Evolutionary conservation across 2,113 vertebrate genomes (phyloP).

Genomic region (Trochalopteron elliotii): DNA sequence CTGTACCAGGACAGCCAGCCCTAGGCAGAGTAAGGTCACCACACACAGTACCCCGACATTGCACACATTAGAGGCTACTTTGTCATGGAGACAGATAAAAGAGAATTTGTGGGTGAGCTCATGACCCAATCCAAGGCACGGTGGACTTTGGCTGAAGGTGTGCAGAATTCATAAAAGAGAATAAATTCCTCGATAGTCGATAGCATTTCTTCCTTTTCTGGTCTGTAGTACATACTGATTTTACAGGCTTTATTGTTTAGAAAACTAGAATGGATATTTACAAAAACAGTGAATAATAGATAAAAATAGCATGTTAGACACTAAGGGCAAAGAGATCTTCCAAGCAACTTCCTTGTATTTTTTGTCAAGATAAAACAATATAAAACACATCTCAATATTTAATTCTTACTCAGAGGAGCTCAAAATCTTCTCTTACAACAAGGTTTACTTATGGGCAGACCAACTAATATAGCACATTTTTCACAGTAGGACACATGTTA

Average conservation of each 20-base stretch:
- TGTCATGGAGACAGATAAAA: neutral
- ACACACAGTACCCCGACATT: too few relatives aligned
- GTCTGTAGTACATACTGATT: neutral
- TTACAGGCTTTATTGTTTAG: neutral
- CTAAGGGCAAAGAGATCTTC: neutral
- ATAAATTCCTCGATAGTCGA: neutral
- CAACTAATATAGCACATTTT: conserved; percentile 29
- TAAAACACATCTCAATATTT: neutral
- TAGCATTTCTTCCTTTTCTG: neutral
- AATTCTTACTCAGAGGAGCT: neutral
- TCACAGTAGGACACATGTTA: conserved; percentile 29
- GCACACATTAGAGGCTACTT: neutral
- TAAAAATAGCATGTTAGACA: neutral
- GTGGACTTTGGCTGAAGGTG: neutral
- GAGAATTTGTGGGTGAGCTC: neutral
- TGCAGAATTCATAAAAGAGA: neutral
- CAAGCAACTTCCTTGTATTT: neutral
- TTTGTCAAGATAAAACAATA: neutral
- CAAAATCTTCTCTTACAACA: neutral
- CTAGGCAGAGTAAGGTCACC: neutral
- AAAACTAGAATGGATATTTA: neutral
- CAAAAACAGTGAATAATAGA: neutral
- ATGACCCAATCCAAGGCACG: neutral
- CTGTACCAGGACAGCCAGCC: neutral
- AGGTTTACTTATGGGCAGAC: neutral